These are phyloP conservation scores for Adineta ricciae DNA, from an alignment of 2,888 invertebrate species.

Conservation along the genomic window DNA sequence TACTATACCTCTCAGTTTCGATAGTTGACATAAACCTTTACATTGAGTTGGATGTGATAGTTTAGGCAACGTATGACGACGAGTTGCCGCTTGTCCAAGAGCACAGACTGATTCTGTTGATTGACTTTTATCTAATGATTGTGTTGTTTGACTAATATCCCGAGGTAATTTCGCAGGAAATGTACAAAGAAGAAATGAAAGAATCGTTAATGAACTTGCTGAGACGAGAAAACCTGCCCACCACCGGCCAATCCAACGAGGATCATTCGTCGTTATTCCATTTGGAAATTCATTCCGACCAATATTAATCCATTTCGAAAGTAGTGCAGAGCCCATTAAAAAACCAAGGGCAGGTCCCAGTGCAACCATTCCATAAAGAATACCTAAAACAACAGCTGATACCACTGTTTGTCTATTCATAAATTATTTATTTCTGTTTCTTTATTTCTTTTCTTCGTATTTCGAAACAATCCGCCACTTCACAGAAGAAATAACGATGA, in stretches of 20 bases:
- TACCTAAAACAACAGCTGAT: conserved; percentile 16
- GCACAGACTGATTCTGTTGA: background rate
- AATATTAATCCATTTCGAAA: conserved; percentile 31
- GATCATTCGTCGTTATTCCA: conserved; percentile 10
- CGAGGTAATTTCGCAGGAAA: background rate
- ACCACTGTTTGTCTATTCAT: background rate
- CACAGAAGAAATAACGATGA: background rate
- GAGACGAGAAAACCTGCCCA: background rate
- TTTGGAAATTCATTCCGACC: background rate
- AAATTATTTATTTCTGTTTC: background rate
- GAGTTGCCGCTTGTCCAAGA: background rate
- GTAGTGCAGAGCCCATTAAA: conserved; percentile 21
- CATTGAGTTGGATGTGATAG: background rate
- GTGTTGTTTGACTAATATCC: background rate
- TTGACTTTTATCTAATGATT: background rate
- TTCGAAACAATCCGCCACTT: background rate
- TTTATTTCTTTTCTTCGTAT: background rate
- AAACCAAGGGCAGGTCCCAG: conserved; percentile 29
- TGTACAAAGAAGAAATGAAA: background rate
- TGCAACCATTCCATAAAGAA: conserved; percentile 29
- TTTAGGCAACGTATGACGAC: background rate
- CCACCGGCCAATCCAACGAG: background rate
- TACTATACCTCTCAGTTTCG: background rate
- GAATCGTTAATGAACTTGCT: background rate
- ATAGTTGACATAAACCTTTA: background rate